Evolutionary conservation across 2,113 vertebrate genomes (phyloP), one percentile per base, ranked within the genome.

Genomic region (Jaculus jaculus): DNA sequence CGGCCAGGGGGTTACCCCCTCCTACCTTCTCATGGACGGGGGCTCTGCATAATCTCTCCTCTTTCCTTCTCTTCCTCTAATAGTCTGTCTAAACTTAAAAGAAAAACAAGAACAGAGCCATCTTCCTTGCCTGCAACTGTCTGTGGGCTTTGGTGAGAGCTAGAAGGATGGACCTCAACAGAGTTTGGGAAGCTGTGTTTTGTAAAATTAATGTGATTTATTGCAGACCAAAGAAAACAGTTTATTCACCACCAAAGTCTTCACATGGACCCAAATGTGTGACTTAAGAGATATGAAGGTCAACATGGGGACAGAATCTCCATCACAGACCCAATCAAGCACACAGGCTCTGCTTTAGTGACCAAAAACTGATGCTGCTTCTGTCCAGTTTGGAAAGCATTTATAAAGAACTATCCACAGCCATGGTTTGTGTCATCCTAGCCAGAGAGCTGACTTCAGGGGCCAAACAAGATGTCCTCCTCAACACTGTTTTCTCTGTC

Each of bases 241-340:
- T 99, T 17, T 99, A 99, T n/a, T 99, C 99, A 0, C 98, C 99
- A 5, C 94, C 97, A 1, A 99, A 4, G 99, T 99, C 32, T 99
- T 99, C 97, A 98, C 98, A 26, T n/a, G 99, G 99, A 99, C 99
- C 0, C 98, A 99, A 96, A 98, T 98, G 98, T 99, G 99, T 80
- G 95, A 98, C 47, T 97, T 99, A 90, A 60, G 68, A 92, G 98
- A 99, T 60, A 98, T 99, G 1, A 99, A 99, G 92, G 99, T 99
- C 58, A 99, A 99, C n/a, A 99, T 99, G 97, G 68, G 99, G 99
- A 65, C 99, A 99, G 97, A 99, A 99, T 96, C 99, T 99, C 0
- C 99, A 99, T 95, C 99, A 99, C 0, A 99, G 99, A 75, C 99
- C 99, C 2, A 98, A 98, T n/a, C 99, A 99, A 97, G 99, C 99